Evolutionary conservation across 1,140 invertebrate species (phyloP), one percentile per base, ranked within the genome.

Genomic region (Riptortus pedestris): DNA sequence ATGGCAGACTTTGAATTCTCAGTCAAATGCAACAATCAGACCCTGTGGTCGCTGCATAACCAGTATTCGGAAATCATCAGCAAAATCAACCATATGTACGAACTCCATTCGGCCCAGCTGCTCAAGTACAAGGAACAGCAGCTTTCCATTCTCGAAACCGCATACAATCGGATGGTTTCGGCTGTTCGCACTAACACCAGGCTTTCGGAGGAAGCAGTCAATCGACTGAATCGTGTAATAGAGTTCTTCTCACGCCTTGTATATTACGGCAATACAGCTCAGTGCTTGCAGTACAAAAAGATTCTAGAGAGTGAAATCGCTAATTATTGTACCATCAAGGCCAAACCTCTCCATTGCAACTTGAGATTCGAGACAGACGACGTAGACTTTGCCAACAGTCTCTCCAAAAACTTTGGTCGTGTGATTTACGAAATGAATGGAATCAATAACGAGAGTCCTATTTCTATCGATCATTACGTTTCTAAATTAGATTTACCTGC

Each of bases 321-420:
- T 71, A 78, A 84, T 5, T 77, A 96, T 65, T 79, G 95, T 69
- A 87, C 81, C 71, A 91, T 88, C 71, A 88, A 86, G 29, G 84
- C 80, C 55, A 79, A 81, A 29, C 86, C 90, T 70, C 81, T 84
- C 62, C 81, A 85, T 27, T 83, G 84, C 69, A 93, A 96, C 72
- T 78, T 97, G 18, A 93, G 96, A 76, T 97, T 97, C 72, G 90
- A 96, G 38, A 93, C 92, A 65, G 97, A 98, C 73, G 96, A 91
- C 74, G 91, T 94, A 72, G 91, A 91, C 0, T 93, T 95, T 67
- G 91, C 94, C 74, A 86, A 91, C 0, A 91, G 91, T 33, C 90
- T 98, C 0, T 81, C 91, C 64, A 96, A 96, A 75, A 96, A 92
- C 0, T 96, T 96, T 72, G 94, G 94, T 24, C 96, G 95, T 70